Evolutionary conservation across 2,888 invertebrate genomes (phyloP).

Genomic region (Bugula neritina): DNA sequence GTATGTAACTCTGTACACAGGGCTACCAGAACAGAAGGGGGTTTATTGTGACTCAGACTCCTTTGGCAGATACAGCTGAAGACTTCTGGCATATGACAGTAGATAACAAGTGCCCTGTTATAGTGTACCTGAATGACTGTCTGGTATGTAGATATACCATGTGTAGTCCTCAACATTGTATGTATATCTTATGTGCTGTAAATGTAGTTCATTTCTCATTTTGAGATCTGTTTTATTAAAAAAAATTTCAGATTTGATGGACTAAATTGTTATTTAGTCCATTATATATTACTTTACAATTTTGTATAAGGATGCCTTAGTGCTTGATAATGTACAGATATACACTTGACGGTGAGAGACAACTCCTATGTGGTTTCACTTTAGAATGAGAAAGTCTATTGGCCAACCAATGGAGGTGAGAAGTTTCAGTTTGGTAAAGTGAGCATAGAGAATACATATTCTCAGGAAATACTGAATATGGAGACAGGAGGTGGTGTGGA

Average conservation of each 20-base stretch:
- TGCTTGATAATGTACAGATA: no score
- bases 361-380: no score
- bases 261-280: no score
- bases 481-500: not conserved
- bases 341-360: no score
- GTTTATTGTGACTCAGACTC: constrained; percentile 51
- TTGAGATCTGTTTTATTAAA: not conserved
- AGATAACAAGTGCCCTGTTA: constrained; percentile 42
- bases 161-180: no score
- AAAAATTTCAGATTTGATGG: not conserved
- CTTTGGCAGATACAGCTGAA: constrained; percentile 43
- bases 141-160: no score
- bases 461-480: not conserved
- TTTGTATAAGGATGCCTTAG: no score
- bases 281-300: no score
- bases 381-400: not conserved
- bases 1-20: not conserved
- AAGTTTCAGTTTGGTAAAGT: not conserved
- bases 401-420: not conserved
- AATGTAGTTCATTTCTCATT: no score
- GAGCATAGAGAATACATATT: not conserved
- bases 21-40: constrained; percentile 30
- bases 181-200: no score
- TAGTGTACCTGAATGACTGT: constrained; percentile 44
- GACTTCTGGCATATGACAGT: constrained; percentile 53